Percentiles rank a stretch among this genome's conserved stretches.
These are phyloP conservation scores for Zosterops japonicus DNA, from an alignment of 2,113 vertebrate species.

Conservation along the genomic window DNA sequence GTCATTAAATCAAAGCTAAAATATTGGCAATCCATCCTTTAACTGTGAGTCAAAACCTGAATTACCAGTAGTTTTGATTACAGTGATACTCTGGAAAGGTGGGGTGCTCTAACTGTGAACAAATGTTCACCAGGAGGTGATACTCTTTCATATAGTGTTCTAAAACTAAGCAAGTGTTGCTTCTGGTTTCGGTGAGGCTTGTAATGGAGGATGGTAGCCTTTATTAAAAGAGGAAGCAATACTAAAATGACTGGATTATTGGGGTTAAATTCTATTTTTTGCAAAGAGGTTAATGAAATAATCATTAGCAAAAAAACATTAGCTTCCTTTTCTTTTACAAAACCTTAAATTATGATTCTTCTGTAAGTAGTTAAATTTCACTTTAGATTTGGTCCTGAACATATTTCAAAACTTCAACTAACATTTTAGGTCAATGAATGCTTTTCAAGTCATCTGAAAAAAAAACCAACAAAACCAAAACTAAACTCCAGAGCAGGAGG, in stretches of 20 bases:
- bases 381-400: neutral
- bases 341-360: neutral
- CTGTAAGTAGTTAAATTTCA: neutral
- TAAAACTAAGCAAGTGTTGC: neutral
- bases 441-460: neutral
- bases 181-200: neutral
- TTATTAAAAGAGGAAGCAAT: constrained; percentile 10
- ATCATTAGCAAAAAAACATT: neutral
- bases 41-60: constrained; percentile 35
- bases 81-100: neutral
- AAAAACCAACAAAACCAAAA: neutral
- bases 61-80: constrained; percentile 46
- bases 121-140: neutral
- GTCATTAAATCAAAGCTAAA: neutral
- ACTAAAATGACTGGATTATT: constrained; percentile 5
- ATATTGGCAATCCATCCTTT: neutral
- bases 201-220: neutral
- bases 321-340: neutral
- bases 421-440: neutral
- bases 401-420: neutral
- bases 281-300: constrained; percentile 19
- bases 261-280: constrained; percentile 8
- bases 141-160: neutral
- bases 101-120: neutral
- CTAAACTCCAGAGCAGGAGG: neutral